These are phyloP conservation scores for Stichodactyla mertensii DNA, from an alignment of 64 coral and sea anemone species.

Conservation along the genomic window DNA sequence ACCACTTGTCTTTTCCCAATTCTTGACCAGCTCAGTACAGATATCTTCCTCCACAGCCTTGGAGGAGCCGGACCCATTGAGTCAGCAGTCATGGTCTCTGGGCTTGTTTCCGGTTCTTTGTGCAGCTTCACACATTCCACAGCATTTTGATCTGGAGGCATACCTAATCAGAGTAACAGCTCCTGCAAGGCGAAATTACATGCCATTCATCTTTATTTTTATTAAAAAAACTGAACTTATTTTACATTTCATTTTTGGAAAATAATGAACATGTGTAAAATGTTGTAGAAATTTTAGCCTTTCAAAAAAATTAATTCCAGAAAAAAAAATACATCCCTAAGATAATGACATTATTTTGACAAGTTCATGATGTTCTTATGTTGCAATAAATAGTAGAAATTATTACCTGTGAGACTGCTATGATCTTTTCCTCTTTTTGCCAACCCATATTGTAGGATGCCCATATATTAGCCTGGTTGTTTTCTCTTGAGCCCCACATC, in stretches of 20 bases:
- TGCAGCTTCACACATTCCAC: conserved; percentile 32
- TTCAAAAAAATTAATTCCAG: no score
- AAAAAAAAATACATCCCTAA: no score
- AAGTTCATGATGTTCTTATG: no score
- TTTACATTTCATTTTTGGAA: no score
- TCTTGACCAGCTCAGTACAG: conserved; percentile 26
- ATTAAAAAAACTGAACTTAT: no score
- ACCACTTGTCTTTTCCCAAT: neutral
- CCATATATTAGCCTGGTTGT: neutral
- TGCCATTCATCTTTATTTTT: no score
- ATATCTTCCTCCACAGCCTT: conserved; percentile 41
- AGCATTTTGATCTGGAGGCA: conserved; percentile 3
- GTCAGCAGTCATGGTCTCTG: conserved; percentile 15
- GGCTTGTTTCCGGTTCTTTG: neutral
- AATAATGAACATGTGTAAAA: no score
- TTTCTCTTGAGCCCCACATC: neutral
- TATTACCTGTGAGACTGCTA: conserved; percentile 39
- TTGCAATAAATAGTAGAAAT: neutral
- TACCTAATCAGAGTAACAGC: conserved; percentile 11
- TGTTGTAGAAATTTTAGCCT: no score
- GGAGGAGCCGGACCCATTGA: conserved; percentile 11
- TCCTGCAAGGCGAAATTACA: neutral
- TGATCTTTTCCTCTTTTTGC: conserved; percentile 40
- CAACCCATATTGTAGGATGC: conserved; percentile 51
- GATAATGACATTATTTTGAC: no score